Conservation (phyloP, 2,888 invertebrate genomes). For the Caenorhabditis zanzibari region DNA sequence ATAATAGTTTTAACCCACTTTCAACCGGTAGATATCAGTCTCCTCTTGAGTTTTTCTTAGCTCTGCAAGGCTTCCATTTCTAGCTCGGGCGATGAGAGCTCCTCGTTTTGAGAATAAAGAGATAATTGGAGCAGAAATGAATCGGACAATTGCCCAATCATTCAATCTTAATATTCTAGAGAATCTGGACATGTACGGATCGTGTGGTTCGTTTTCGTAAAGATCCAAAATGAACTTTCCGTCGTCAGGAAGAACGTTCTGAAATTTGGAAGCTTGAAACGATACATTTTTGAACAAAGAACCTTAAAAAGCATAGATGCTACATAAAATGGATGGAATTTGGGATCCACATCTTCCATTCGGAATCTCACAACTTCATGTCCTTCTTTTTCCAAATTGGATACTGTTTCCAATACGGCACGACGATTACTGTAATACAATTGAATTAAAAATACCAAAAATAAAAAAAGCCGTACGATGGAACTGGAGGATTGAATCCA, state of each 20-base stretch:
- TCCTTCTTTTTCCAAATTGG: constrained; percentile 73
- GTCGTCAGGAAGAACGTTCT: constrained; percentile 78
- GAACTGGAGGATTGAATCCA: constrained; percentile 83
- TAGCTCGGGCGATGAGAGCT: constrained; percentile 38
- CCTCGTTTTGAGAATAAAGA: constrained; percentile 31
- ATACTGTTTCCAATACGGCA: constrained; percentile 78
- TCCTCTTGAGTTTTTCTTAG: constrained; percentile 77
- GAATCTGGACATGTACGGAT: constrained; percentile 77
- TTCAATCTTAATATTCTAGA: constrained; percentile 26
- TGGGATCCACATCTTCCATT: constrained; percentile 52
- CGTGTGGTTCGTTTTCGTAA: constrained; percentile 78
- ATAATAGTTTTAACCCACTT: too few relatives aligned
- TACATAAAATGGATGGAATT: constrained; percentile 70
- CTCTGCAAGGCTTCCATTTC: constrained; percentile 67
- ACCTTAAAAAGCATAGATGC: constrained; percentile 74
- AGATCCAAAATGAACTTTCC: constrained; percentile 75
- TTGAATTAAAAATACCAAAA: not conserved
- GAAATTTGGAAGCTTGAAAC: constrained; percentile 1
- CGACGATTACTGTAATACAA: constrained; percentile 65
- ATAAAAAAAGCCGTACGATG: constrained; percentile 78
- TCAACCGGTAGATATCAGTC: constrained; percentile 76
- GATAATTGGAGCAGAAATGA: constrained; percentile 10
- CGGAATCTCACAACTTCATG: constrained; percentile 79
- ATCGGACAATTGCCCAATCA: constrained; percentile 29
- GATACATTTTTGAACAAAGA: too few relatives aligned